phyloP scores from a whole-genome alignment of 2,888 invertebrate species.

The Enchytraeus crypticus region DNA sequence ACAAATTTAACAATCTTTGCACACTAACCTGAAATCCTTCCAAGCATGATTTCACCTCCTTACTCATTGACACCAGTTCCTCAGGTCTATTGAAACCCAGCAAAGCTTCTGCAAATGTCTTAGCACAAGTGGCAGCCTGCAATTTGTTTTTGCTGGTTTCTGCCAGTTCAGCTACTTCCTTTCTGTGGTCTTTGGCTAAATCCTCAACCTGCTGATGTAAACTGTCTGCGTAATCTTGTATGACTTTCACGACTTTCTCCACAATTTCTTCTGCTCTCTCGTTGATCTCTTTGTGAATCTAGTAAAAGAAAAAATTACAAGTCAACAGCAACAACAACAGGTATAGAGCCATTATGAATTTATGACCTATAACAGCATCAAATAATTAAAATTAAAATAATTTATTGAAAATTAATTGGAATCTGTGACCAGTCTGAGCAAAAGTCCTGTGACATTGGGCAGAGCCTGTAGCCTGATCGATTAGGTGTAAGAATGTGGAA shows the following conservation, averaged over 20 bases:
- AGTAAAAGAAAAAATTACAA: background rate
- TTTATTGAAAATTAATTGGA: no score
- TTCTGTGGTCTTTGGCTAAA: constrained; percentile 25
- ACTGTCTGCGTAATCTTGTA: constrained; percentile 24
- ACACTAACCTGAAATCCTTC: constrained; percentile 24
- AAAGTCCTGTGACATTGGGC: no score
- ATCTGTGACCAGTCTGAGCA: no score
- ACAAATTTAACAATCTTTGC: no score
- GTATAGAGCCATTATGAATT: no score
- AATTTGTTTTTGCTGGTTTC: constrained; percentile 18
- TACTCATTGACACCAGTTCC: constrained; percentile 29
- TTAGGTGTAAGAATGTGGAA: no score
- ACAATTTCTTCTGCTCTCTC: constrained; percentile 25
- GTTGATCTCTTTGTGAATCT: constrained; percentile 27
- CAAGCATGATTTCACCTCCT: constrained; percentile 19
- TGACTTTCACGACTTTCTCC: constrained; percentile 19
- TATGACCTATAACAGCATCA: no score
- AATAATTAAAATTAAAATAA: no score
- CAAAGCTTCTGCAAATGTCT: constrained; percentile 22
- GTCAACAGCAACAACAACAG: no score
- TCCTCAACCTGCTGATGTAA: constrained; percentile 27
- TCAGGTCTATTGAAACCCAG: constrained; percentile 27
- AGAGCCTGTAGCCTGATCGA: no score
- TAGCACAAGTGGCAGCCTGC: constrained; percentile 21
- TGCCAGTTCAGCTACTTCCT: constrained; percentile 18